Evolutionary conservation across 2,797 vertebrate species (phyloP).

Genomic region (Sylvilagus floridanus): DNA sequence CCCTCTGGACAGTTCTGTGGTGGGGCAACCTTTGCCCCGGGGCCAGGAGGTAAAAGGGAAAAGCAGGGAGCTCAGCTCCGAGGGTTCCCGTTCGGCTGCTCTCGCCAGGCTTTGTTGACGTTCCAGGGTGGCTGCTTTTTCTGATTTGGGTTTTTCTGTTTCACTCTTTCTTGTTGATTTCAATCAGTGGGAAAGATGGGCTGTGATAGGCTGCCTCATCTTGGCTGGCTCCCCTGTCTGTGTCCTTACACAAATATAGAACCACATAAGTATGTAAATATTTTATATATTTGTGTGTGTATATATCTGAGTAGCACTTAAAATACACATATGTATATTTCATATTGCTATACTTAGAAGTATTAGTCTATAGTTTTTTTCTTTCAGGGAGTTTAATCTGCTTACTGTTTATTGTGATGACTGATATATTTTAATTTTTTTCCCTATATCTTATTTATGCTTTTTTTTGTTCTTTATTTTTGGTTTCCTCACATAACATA

Average conservation of each 20-base stretch:
- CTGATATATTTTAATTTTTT: not conserved
- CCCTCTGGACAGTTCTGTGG: not conserved
- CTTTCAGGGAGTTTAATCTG: slow-evolving; percentile 1
- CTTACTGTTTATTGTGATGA: slow-evolving; percentile 42
- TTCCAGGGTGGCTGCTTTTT: slow-evolving; percentile 20
- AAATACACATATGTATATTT: not conserved
- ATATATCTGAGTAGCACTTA: no score
- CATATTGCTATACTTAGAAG: slow-evolving; percentile 33
- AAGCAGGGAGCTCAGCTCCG: not conserved
- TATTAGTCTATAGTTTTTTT: slow-evolving; percentile 4
- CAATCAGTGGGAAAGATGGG: not conserved
- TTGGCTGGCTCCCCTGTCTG: not conserved
- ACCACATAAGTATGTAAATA: not conserved
- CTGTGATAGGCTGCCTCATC: not conserved
- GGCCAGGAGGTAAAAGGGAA: not conserved
- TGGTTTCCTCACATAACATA: not conserved
- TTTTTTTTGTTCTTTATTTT: slow-evolving; percentile 47
- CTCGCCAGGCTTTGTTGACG: not conserved
- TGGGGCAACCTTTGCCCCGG: not conserved
- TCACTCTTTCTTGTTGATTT: not conserved
- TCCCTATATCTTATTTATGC: not conserved
- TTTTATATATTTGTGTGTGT: not conserved
- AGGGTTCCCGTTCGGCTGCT: slow-evolving; percentile 6
- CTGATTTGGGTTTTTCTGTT: not conserved
- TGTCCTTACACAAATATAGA: not conserved